A percentile compares a stretch with the other conserved stretches of the same genome.
phyloP scores from a whole-genome alignment of 2,113 vertebrate species.

The Dascyllus trimaculatus region DNA sequence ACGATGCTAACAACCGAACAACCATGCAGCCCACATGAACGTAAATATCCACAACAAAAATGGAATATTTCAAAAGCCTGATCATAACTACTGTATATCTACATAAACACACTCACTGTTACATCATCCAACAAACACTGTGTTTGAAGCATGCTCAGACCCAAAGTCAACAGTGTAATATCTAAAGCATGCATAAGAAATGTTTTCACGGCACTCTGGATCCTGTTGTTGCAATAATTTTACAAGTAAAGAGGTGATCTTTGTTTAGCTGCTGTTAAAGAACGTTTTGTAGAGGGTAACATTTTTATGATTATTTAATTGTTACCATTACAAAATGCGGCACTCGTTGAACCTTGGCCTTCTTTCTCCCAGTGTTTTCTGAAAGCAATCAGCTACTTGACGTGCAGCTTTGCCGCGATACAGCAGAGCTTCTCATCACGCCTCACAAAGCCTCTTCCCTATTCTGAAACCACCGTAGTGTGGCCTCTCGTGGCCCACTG shows the following conservation, averaged over 20 bases:
- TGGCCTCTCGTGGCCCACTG: conserved; percentile 22
- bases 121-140: too few species aligned
- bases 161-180: too few species aligned
- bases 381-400: conserved; percentile 42
- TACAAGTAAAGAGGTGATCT: neutral
- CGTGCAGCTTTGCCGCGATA: conserved; percentile 13
- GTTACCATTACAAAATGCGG: conserved; percentile 6
- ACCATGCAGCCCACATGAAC: too few species aligned
- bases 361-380: conserved; percentile 6
- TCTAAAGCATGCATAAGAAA: too few species aligned
- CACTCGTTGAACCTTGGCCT: conserved; percentile 27
- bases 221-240: too few species aligned
- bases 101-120: too few species aligned
- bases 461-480: conserved; percentile 26
- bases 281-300: conserved; percentile 2
- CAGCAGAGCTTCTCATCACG: conserved; percentile 9
- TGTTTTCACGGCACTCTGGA: too few species aligned
- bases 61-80: too few species aligned
- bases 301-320: conserved; percentile 24
- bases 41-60: too few species aligned
- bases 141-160: too few species aligned
- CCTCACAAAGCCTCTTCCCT: conserved; percentile 25
- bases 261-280: neutral
- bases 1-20: too few species aligned
- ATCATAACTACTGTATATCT: too few species aligned